These are phyloP conservation scores for Calycopis cecrops DNA, from an alignment of 1,140 invertebrate species.

Conservation along the genomic window DNA sequence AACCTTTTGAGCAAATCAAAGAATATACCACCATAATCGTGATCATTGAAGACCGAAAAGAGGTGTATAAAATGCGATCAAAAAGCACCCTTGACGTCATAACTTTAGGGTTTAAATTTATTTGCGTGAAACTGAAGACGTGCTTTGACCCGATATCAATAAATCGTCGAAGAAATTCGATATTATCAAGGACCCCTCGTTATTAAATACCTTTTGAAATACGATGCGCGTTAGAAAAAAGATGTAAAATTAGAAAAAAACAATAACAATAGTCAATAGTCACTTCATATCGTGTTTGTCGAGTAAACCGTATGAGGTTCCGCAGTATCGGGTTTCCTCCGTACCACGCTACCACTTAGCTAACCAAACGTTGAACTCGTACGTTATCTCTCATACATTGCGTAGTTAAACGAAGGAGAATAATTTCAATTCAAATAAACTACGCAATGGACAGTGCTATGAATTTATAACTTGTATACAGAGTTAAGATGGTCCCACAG, in stretches of 20 bases:
- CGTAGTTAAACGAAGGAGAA: slow-evolving; percentile 8
- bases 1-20: too few relatives aligned
- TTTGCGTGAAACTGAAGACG: not conserved
- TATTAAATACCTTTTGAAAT: slow-evolving; percentile 58
- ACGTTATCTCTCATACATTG: slow-evolving; percentile 26
- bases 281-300: slow-evolving; percentile 69
- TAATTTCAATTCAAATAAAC: slow-evolving; percentile 12
- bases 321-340: slow-evolving; percentile 54
- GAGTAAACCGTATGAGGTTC: slow-evolving; percentile 61
- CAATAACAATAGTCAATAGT: slow-evolving; percentile 67
- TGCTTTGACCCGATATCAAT: slow-evolving; percentile 27
- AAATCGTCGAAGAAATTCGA: slow-evolving; percentile 42
- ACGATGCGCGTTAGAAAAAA: slow-evolving; percentile 55
- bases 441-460: slow-evolving; percentile 33
- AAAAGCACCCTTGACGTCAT: too few relatives aligned
- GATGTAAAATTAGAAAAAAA: slow-evolving; percentile 61
- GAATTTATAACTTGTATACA: slow-evolving; percentile 22
- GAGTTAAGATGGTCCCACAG: slow-evolving; percentile 42
- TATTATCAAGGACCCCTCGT: slow-evolving; percentile 36
- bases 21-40: too few relatives aligned
- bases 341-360: slow-evolving; percentile 25
- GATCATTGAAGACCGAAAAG: too few relatives aligned
- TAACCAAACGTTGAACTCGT: not conserved
- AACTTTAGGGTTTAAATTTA: too few relatives aligned
- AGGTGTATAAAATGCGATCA: too few relatives aligned